Base-by-base conservation (phyloP, 2,797 vertebrate species). In the Serranus cabrilla region DNA sequence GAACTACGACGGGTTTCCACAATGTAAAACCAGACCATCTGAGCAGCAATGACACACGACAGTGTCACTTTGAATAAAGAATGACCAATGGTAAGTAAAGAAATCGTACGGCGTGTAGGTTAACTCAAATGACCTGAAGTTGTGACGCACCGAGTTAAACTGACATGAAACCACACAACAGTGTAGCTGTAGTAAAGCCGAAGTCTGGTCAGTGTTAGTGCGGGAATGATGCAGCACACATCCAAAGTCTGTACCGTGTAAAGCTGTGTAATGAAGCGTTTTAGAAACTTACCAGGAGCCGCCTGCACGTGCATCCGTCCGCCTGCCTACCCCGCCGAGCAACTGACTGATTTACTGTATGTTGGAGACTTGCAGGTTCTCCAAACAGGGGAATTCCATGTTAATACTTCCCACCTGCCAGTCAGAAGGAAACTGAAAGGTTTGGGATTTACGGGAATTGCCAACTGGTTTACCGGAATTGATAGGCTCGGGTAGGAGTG, bases 21-120 rank as follows among this genome's bases (percentile, higher is more conserved):
- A 1, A 23, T 31, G 40, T 18, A 2, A 23, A 42, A 9, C 1
- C 12, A 4, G 4, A 50, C 34, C 43, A 34, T 31, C 1, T 9
- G 23, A 54, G 74, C 78, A 71, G 73, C 78, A 37, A 91, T 91
- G 84, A 81, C 49, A 65, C 16, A 23, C 11, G 40, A 1, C 5
- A 20, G 64, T 23, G 47, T 27, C 63, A 6, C n/a, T 43, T 70
- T 94, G 91, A 91, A 78, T 88, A 77, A 93, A 91, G 92, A 94
- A 95, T 95, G 94, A 95, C 92, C 89, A 93, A 95, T 95, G 95
- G 95, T 95, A 63, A 94, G 94, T 92, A 71, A 12, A 25, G 12
- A 9, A 46, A 51, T 20, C 18, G 59, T 0, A 16, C 16, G 2
- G 71, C 43, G 11, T 5, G 27, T 0, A 31, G n/a, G 49, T 57